Conservation (phyloP, 1,140 invertebrate species). For the Semibalanus balanoides region DNA sequence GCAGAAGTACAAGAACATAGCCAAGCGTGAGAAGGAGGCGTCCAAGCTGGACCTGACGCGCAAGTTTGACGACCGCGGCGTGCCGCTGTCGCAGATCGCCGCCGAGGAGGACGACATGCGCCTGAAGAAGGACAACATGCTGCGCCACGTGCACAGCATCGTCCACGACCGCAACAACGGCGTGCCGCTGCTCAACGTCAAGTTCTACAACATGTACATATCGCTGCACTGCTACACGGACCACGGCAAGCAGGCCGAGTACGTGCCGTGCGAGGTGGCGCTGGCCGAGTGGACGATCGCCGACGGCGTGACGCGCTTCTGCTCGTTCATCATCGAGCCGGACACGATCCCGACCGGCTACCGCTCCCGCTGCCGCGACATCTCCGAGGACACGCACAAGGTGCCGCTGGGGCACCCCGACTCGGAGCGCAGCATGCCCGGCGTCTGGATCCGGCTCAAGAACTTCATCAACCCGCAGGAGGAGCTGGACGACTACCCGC, state of each 20-base stretch:
- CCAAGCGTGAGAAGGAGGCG: background rate
- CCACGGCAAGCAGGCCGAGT: background rate
- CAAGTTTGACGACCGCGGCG: conserved; percentile 5
- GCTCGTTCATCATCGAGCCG: background rate
- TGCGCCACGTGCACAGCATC: background rate
- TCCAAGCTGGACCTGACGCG: background rate
- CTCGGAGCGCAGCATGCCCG: background rate
- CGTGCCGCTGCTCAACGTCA: background rate
- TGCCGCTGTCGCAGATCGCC: background rate
- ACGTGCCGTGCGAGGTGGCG: background rate
- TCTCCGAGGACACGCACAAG: background rate
- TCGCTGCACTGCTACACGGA: conserved; percentile 5
- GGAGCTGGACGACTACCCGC: background rate
- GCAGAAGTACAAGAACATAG: conserved; percentile 4
- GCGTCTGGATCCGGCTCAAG: background rate
- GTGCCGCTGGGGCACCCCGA: background rate
- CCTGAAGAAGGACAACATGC: background rate
- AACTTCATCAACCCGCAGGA: conserved; percentile 1
- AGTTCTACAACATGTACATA: background rate
- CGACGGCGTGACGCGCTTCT: background rate
- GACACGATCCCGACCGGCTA: background rate
- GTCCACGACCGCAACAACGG: background rate
- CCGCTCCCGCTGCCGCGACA: background rate
- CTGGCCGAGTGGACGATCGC: background rate
- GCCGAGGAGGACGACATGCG: background rate